A percentile compares a stretch with the other conserved stretches of the same genome.
Conservation (phyloP, 2,113 vertebrate genomes). For the Todiramphus saurophagus region DNA sequence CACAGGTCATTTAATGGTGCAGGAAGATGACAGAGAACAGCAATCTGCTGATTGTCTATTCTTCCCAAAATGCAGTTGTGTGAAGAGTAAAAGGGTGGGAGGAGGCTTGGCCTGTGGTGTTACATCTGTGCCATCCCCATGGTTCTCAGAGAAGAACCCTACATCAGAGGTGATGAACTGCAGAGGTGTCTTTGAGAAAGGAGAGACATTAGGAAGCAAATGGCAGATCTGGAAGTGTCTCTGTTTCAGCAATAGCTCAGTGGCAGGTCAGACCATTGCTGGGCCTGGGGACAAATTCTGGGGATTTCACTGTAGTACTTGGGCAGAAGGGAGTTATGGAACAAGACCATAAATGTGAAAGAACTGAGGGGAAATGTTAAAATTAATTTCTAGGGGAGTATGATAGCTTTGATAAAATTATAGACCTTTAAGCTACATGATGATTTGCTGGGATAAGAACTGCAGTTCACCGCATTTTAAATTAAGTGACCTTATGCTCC, state of each 20-base stretch:
- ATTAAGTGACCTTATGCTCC: neutral
- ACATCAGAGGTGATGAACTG: neutral
- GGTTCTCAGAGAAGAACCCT: neutral
- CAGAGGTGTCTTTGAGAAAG: neutral
- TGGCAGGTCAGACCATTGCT: neutral
- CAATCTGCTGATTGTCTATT: neutral
- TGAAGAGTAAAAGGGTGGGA: neutral
- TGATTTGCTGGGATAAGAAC: neutral
- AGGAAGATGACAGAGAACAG: neutral
- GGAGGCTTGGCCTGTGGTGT: neutral
- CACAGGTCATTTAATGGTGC: neutral
- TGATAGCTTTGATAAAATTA: neutral
- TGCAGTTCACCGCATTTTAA: neutral
- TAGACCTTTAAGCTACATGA: neutral
- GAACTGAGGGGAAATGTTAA: neutral
- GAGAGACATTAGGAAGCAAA: neutral
- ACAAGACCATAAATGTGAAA: neutral
- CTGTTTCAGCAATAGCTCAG: neutral
- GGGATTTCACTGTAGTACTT: neutral
- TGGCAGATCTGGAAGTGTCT: neutral
- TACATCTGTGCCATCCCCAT: fast-evolving
- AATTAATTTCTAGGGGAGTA: neutral
- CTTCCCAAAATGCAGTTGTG: neutral
- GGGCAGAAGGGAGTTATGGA: neutral
- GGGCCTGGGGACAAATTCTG: neutral